Evolutionary conservation across 2,888 invertebrate species (phyloP).

Genomic region (Trachelus iudaicus): DNA sequence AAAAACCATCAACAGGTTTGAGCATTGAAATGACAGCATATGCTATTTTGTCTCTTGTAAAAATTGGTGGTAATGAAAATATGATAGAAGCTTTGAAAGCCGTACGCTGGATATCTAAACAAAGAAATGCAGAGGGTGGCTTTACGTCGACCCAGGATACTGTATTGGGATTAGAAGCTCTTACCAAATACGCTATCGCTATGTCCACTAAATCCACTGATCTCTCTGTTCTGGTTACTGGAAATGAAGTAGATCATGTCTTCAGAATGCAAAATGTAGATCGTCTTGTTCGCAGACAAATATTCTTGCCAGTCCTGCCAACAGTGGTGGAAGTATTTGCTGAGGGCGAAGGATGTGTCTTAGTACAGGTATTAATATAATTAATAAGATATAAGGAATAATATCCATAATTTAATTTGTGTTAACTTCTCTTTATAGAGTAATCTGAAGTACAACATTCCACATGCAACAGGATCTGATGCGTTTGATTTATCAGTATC

Average conservation of each 20-base stretch:
- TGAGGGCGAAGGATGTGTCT: conserved; percentile 70
- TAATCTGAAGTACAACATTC: conserved; percentile 68
- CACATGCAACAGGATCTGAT: conserved; percentile 65
- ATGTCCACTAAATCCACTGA: conserved; percentile 64
- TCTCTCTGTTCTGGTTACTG: conserved; percentile 65
- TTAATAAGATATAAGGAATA: too few relatives aligned
- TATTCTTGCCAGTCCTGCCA: conserved; percentile 64
- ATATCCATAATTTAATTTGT: neutral
- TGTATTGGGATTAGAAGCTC: conserved; percentile 71
- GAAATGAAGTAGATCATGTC: conserved; percentile 61
- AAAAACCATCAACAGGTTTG: conserved; percentile 68
- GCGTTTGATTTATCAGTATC: conserved; percentile 68
- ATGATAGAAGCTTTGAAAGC: conserved; percentile 71
- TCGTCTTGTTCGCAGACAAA: conserved; percentile 66
- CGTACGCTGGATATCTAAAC: conserved; percentile 78
- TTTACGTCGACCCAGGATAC: conserved; percentile 82
- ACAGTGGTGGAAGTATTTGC: conserved; percentile 66
- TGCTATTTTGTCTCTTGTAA: conserved; percentile 71
- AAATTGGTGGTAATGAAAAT: conserved; percentile 67
- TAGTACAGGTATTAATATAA: conserved; percentile 66
- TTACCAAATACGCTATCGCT: conserved; percentile 69
- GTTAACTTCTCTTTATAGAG: conserved; percentile 56
- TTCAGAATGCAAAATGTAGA: conserved; percentile 66
- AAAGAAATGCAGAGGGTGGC: conserved; percentile 76
- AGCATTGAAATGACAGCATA: conserved; percentile 79